A percentile compares a stretch with the other conserved stretches of the same genome.
Conservation (phyloP, 2,113 vertebrate species). For the Calyptomena viridis region DNA sequence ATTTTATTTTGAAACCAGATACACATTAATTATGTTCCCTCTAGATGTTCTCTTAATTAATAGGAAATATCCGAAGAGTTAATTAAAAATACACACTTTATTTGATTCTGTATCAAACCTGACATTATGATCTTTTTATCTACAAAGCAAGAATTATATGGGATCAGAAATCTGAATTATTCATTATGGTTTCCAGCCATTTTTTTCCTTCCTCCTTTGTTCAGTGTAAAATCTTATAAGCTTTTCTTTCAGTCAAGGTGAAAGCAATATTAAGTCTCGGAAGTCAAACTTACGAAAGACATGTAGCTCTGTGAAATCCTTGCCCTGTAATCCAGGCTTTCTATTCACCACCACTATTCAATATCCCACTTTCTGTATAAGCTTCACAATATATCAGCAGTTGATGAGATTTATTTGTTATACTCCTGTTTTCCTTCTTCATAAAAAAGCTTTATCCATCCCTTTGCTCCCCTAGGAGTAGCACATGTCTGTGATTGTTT, state of each 20-base stretch:
- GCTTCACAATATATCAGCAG: conserved; percentile 39
- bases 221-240: conserved; percentile 36
- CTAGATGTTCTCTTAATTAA: conserved; percentile 12
- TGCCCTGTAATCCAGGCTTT: conserved; percentile 54
- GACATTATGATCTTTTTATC: conserved; percentile 37
- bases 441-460: conserved; percentile 43
- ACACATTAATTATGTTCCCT: background rate
- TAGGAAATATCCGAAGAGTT: background rate
- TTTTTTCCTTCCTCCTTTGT: conserved; percentile 18
- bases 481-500: conserved; percentile 16
- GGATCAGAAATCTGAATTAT: conserved; percentile 52
- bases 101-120: background rate
- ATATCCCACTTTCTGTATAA: conserved; percentile 55
- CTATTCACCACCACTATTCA: conserved; percentile 49
- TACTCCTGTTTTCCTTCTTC: conserved; percentile 41
- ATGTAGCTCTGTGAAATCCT: conserved; percentile 53
- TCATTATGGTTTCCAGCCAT: conserved; percentile 28
- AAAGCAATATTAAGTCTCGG: conserved; percentile 49
- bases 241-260: conserved; percentile 61
- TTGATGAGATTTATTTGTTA: conserved; percentile 65
- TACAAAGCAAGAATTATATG: conserved; percentile 15
- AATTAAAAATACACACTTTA: conserved; percentile 29
- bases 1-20: background rate
- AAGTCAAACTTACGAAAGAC: conserved; percentile 41
- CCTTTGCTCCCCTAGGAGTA: background rate